Evolutionary conservation across 1,140 invertebrate species (phyloP), one percentile per base, ranked within the genome.

Genomic region (Drosophila suzukii): DNA sequence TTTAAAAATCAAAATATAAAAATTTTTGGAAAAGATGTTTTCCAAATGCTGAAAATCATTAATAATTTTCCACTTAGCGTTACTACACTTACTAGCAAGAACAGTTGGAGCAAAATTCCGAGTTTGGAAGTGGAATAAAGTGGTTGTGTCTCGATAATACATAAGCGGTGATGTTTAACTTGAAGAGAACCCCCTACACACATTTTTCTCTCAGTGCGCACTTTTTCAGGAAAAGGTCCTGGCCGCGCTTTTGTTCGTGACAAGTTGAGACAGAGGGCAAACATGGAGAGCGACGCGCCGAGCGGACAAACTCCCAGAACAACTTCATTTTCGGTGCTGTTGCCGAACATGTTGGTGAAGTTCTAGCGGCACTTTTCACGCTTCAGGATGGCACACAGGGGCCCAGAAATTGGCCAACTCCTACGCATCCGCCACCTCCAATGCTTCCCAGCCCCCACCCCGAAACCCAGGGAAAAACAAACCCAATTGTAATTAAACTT

Each of bases 181-280:
- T 27, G 4, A 27, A 27, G 27, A 1, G 4, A 27, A 3, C 3
- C 27, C 27, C 27, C 27, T 27, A 5, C 27, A 27, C 5, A 17
- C 15, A 27, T 46, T 68, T 66, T 66, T 46, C 4, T 46, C 6
- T 13, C 12, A 66, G 47, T 68, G 47, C 8, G 0, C 12, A n/a
- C 17, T 24, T 27, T 66, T 44, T 30, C 38, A n/a, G 61, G 38
- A 66, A 38, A 30, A n/a, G 59, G 2, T 68, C 15, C 60, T 41
- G 65, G 47, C 32, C 50, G 17, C 53, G 36, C 53, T 71, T 32
- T 51, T 68, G 63, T 75, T 76, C 74, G 78, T 85, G 76, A 89
- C 83, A 86, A 88, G 84, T 59, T 79, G 62, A 86, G 76, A 80
- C 72, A 80, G 71, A 82, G 55, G 75, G 56, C 72, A 88, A 88